These are phyloP conservation scores for Neosilurus mollespiculum DNA, from an alignment of 2,797 vertebrate genomes.

Conservation along the genomic window DNA sequence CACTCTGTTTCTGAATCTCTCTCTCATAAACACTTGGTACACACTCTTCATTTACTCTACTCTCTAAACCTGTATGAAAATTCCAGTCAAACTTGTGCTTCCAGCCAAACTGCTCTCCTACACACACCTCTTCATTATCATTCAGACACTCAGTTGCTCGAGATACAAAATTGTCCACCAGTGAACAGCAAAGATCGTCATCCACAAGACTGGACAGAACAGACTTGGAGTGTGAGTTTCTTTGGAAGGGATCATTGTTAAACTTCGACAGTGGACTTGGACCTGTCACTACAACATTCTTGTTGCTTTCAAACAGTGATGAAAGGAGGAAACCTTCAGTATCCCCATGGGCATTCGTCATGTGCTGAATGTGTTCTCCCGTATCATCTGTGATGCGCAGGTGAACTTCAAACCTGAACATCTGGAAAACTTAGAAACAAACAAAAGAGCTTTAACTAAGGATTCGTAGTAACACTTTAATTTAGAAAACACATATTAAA, in stretches of 20 bases:
- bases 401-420: conserved; percentile 79
- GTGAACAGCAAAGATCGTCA: conserved; percentile 74
- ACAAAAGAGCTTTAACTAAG: background rate
- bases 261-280: conserved; percentile 65
- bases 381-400: conserved; percentile 76
- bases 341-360: conserved; percentile 61
- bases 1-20: conserved; percentile 48
- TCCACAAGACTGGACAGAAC: conserved; percentile 73
- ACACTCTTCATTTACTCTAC: conserved; percentile 67
- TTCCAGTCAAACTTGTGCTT: conserved; percentile 76
- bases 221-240: conserved; percentile 67
- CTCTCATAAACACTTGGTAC: conserved; percentile 63
- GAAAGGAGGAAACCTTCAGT: conserved; percentile 74
- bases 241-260: conserved; percentile 64
- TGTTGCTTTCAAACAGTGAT: conserved; percentile 73
- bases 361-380: conserved; percentile 74
- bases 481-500: background rate
- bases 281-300: conserved; percentile 64
- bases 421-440: conserved; percentile 66
- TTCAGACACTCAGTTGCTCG: conserved; percentile 58
- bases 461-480: background rate
- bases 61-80: conserved; percentile 66
- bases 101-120: conserved; percentile 69
- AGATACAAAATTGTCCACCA: conserved; percentile 75
- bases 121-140: conserved; percentile 67